These are phyloP conservation scores for Notocelia uddmanniana DNA, from an alignment of 2,888 invertebrate genomes.

Conservation along the genomic window DNA sequence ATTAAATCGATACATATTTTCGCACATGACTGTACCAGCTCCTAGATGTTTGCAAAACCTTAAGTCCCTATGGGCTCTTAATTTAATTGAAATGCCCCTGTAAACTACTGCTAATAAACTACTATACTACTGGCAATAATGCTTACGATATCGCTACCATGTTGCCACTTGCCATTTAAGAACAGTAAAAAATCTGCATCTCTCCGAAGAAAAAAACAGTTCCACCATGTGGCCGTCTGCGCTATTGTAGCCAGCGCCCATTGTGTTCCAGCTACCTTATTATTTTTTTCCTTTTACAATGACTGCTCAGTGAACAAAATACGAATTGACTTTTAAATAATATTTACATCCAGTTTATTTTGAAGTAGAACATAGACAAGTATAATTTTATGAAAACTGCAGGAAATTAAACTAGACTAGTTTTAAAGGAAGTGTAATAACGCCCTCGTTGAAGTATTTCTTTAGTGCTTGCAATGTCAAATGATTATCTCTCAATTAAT, in stretches of 20 bases:
- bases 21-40: no score
- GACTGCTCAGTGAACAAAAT: slow-evolving; percentile 72
- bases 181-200: slow-evolving; percentile 74
- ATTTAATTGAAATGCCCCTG: not conserved
- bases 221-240: slow-evolving; percentile 71
- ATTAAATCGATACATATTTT: no score
- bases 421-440: slow-evolving; percentile 18
- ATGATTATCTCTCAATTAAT: slow-evolving; percentile 37
- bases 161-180: slow-evolving; percentile 64
- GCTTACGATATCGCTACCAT: slow-evolving; percentile 46
- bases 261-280: slow-evolving; percentile 74
- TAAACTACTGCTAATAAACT: slow-evolving; percentile 14
- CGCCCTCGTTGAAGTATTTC: slow-evolving; percentile 1
- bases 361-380: not conserved
- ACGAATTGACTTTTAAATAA: slow-evolving; percentile 57
- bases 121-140: slow-evolving; percentile 29
- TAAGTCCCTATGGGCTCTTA: not conserved
- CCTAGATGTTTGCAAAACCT: no score
- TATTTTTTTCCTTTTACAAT: slow-evolving; percentile 68
- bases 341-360: not conserved
- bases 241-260: slow-evolving; percentile 76
- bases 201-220: slow-evolving; percentile 69
- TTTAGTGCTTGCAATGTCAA: slow-evolving; percentile 18
- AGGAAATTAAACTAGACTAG: not conserved
- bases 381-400: not conserved